phyloP scores from a whole-genome alignment of 2,797 vertebrate species.

The Neosilurus mollespiculum region DNA sequence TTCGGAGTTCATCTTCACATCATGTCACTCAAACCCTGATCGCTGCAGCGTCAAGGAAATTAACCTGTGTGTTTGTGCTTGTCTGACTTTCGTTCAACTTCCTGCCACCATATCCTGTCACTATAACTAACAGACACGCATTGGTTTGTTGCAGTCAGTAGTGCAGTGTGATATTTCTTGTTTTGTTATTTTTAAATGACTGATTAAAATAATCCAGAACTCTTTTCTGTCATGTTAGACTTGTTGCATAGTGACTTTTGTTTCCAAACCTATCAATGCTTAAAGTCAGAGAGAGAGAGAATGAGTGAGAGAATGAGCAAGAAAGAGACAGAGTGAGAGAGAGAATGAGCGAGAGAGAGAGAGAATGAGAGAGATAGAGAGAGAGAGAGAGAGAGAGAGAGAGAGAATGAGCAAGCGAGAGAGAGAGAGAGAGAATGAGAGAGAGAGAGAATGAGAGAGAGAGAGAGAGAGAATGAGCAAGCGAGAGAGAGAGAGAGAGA shows the following conservation, averaged over 20 bases:
- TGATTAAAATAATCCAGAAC: neutral
- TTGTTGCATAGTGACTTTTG: neutral
- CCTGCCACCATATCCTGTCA: slow-evolving; percentile 12
- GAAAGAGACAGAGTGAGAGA: too few species aligned
- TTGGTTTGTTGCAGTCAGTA: neutral
- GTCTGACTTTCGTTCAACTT: neutral
- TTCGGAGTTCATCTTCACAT: too few species aligned
- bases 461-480: too few species aligned
- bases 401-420: too few species aligned
- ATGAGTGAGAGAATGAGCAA: too few species aligned
- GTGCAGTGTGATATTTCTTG: neutral
- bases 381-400: too few species aligned
- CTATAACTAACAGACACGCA: too few species aligned
- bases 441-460: too few species aligned
- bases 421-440: too few species aligned
- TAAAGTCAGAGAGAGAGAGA: neutral
- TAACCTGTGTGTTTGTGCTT: neutral
- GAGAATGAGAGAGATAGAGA: too few species aligned
- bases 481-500: neutral
- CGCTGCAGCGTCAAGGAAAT: neutral
- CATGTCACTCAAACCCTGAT: neutral
- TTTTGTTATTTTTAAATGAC: neutral
- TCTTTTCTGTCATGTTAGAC: neutral
- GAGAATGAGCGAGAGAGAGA: too few species aligned
- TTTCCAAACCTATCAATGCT: neutral